Conservation (phyloP, 2,797 vertebrate genomes). For the Fringilla coelebs region DNA sequence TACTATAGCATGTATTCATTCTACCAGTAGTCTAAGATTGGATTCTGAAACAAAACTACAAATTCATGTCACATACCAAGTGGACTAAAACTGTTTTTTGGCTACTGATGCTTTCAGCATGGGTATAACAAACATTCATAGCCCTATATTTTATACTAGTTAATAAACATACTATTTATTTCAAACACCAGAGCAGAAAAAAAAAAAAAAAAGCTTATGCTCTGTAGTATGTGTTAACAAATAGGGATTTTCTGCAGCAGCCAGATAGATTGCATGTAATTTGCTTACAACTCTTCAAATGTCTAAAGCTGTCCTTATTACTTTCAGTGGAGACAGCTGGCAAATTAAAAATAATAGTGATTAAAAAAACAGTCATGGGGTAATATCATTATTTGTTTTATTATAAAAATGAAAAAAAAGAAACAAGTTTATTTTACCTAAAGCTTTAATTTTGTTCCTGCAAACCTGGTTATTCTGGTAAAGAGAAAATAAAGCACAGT, state of each 20-base stretch:
- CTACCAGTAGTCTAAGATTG: not conserved
- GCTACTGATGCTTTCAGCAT: not conserved
- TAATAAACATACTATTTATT: not conserved
- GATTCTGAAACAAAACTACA: not conserved
- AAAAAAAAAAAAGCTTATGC: not conserved
- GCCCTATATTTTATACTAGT: not conserved
- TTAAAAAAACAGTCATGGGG: fast-evolving
- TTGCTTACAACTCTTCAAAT: not conserved
- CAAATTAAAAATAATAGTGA: not conserved
- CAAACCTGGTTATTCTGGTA: not conserved
- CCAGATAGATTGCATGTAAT: not conserved
- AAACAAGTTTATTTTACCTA: not conserved
- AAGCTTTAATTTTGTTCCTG: not conserved
- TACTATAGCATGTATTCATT: not conserved
- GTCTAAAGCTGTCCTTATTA: not conserved
- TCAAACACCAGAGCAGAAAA: not conserved
- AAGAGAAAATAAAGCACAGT: not conserved
- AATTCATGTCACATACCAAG: not conserved
- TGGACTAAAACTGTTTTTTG: not conserved
- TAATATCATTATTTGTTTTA: not conserved
- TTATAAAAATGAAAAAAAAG: not conserved
- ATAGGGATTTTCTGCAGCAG: not conserved
- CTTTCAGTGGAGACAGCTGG: not conserved
- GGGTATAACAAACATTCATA: not conserved
- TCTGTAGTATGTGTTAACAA: not conserved